These are phyloP conservation scores for Leptodactylus fallax DNA, from an alignment of 2,797 vertebrate genomes.

Conservation along the genomic window DNA sequence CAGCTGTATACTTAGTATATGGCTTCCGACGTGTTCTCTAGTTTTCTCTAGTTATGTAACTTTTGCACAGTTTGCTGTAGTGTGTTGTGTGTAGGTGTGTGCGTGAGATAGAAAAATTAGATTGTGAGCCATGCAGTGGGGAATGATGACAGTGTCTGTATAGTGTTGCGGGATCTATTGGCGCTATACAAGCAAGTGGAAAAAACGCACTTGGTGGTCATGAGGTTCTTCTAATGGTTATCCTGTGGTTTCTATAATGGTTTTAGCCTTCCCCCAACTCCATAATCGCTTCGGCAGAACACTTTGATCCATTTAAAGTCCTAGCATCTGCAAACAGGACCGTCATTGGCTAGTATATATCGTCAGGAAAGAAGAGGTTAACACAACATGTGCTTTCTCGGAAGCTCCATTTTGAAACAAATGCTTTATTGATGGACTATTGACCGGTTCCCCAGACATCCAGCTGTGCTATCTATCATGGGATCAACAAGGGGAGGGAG, in stretches of 20 bases:
- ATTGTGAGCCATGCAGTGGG: neutral
- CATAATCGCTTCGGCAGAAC: neutral
- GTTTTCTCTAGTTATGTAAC: neutral
- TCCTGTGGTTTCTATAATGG: constrained; percentile 2
- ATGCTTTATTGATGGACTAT: constrained; percentile 46
- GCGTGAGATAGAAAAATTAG: neutral
- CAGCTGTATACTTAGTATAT: no score
- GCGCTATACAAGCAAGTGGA: neutral
- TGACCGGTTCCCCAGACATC: constrained; percentile 15
- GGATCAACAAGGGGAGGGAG: constrained; percentile 2
- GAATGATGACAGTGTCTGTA: neutral
- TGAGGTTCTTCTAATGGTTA: neutral
- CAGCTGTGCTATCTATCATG: constrained; percentile 19
- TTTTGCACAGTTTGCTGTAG: no score
- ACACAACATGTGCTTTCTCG: constrained; percentile 23
- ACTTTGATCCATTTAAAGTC: constrained; percentile 2
- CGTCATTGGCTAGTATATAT: neutral
- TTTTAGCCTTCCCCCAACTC: neutral
- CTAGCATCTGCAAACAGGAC: neutral
- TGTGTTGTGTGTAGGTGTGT: no score
- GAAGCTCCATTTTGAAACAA: constrained; percentile 43
- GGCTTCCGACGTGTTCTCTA: no score
- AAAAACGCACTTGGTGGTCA: neutral
- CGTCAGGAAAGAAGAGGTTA: constrained; percentile 14
- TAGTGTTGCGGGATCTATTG: neutral